Base-by-base conservation (phyloP, 2,113 vertebrate genomes). In the Marcusenius ussheri region DNA sequence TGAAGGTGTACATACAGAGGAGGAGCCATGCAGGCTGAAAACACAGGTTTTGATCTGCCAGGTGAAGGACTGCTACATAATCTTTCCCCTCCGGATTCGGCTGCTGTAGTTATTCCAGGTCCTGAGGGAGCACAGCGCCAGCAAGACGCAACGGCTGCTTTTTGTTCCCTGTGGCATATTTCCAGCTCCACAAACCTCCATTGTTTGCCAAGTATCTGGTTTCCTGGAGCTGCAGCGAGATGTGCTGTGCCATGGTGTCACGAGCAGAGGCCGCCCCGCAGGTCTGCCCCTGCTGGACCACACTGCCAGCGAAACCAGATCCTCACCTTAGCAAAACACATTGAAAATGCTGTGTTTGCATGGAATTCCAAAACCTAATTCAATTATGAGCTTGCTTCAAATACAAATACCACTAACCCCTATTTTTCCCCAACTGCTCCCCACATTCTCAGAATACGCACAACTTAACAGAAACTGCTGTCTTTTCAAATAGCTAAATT, bases 321-420 rank as follows among this genome's bases (percentile, higher is more conserved):
- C 21, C 58, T 77, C 17, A 39, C 21, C 39, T 84, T 80, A 45
- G 83, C 66, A 89, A 88, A 89, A 89, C 39, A 87, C 66, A 47
- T 85, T 51, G 39, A 88, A 89, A 88, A 47, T 46, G 80, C 85
- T 56, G 11, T 83, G 74, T 77, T 58, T 88, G 80, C 80, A 90
- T 39, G 31, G 53, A 74, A 89, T 88, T 91, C 89, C 46, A 74
- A 74, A 89, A 45, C 89, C 58, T 90, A 90, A 85, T 91, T 88
- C 88, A 88, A 88, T 87, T 39, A 74, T n/a, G 53, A 58, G 49
- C 35, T 47, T 31, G 24, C 89, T 85, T 62, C 35, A 85, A 62
- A 58, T 53, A 89, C 56, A 89, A 89, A 62, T 42, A 50, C 53
- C 24, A 46, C 80, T 56, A 85, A 83, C 35, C 51, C 39, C 89